Percentiles rank a stretch among this genome's conserved stretches.
These are phyloP conservation scores for Apaloderma vittatum DNA, from an alignment of 2,113 vertebrate genomes.

Conservation along the genomic window DNA sequence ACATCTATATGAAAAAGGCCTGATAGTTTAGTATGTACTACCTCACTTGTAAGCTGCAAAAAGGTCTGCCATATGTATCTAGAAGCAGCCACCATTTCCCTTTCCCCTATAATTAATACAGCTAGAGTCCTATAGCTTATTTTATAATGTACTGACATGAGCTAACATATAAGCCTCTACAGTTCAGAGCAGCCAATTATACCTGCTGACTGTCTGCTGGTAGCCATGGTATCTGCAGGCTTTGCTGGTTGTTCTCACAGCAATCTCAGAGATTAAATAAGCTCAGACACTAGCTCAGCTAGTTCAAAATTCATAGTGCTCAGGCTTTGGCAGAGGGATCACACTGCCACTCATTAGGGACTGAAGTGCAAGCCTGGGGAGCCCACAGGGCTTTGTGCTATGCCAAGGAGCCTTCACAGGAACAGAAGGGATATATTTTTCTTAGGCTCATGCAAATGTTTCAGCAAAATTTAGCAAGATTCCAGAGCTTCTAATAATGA, in stretches of 20 bases:
- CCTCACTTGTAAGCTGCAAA: not conserved
- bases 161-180: not conserved
- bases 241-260: conserved; percentile 41
- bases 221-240: conserved; percentile 37
- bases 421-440: not conserved
- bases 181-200: conserved; percentile 40
- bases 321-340: conserved; percentile 9
- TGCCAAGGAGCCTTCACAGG: not conserved
- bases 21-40: not conserved
- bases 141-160: not conserved
- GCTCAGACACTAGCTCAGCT: conserved; percentile 12
- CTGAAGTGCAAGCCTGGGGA: not conserved
- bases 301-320: conserved; percentile 32
- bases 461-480: not conserved
- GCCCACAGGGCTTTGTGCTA: conserved; percentile 17
- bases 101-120: not conserved
- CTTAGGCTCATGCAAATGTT: not conserved
- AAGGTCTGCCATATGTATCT: fast-evolving
- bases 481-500: not conserved
- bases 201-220: conserved; percentile 20
- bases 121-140: not conserved
- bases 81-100: not conserved
- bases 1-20: fast-evolving
- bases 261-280: conserved; percentile 59
- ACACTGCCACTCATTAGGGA: conserved; percentile 37